Percentiles rank a stretch among this genome's conserved stretches.
Conservation (phyloP, 2,797 vertebrate genomes). For the Poecilia picta region DNA sequence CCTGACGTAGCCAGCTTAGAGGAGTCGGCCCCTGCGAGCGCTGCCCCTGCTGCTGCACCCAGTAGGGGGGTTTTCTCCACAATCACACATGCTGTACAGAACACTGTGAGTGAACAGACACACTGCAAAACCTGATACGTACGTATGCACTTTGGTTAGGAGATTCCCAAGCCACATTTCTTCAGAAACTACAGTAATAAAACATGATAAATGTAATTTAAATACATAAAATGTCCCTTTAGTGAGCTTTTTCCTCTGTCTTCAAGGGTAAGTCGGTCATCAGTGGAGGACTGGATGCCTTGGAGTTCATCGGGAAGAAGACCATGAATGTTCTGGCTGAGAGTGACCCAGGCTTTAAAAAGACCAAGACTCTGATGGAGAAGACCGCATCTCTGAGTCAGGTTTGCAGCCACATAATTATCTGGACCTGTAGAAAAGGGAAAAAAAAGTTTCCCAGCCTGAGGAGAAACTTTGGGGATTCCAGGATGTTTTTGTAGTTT, state of each 20-base stretch:
- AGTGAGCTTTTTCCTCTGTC: not conserved
- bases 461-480: not conserved
- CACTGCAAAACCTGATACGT: not conserved
- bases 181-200: not conserved
- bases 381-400: slow-evolving; percentile 95
- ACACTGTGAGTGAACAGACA: slow-evolving; percentile 85
- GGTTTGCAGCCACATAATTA: slow-evolving; percentile 70
- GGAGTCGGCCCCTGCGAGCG: slow-evolving; percentile 56
- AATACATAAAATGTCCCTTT: not conserved
- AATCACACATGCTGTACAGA: slow-evolving; percentile 91
- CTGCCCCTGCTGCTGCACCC: slow-evolving; percentile 70
- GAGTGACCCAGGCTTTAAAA: slow-evolving; percentile 95
- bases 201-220: not conserved
- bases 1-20: slow-evolving; percentile 20
- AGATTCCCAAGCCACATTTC: not conserved
- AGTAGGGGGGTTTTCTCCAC: slow-evolving; percentile 89
- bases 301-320: slow-evolving; percentile 99
- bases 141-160: not conserved
- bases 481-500: not conserved
- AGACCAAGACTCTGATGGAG: slow-evolving; percentile 96
- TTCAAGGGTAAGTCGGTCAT: slow-evolving; percentile 93
- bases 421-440: not conserved
- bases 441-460: not conserved
- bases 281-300: slow-evolving; percentile 92
- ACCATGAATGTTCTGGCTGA: slow-evolving; percentile 98